Percentiles rank a stretch among this genome's conserved stretches.
phyloP scores from a whole-genome alignment of 2,797 vertebrate species.

The Melanotaenia maccullochi region DNA sequence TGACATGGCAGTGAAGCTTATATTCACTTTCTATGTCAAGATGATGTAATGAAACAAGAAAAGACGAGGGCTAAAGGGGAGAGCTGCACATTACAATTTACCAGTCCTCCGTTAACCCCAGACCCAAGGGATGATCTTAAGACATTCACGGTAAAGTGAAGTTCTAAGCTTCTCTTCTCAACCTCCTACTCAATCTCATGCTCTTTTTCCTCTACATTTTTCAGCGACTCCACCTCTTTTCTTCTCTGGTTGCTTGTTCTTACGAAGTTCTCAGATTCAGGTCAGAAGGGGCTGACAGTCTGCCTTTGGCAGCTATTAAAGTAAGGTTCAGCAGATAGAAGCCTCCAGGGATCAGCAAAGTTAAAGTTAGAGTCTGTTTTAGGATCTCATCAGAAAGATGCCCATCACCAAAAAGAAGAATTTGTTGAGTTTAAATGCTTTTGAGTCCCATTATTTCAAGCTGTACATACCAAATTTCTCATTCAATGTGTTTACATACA shows the following conservation, averaged over 20 bases:
- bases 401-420: conserved; percentile 49
- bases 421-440: conserved; percentile 54
- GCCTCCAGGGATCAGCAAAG: conserved; percentile 66
- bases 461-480: conserved; percentile 58
- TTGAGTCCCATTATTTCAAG: conserved; percentile 46
- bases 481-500: conserved; percentile 16
- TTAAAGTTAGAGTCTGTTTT: conserved; percentile 48
- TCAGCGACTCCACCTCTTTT: conserved; percentile 37
- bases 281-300: conserved; percentile 72
- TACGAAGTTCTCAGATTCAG: conserved; percentile 67
- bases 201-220: conserved; percentile 50
- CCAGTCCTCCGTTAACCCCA: conserved; percentile 55
- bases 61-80: conserved; percentile 51
- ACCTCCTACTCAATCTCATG: conserved; percentile 10
- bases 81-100: conserved; percentile 51
- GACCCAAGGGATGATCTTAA: conserved; percentile 63
- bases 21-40: conserved; percentile 55
- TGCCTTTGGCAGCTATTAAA: conserved; percentile 79
- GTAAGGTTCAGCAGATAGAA: conserved; percentile 71
- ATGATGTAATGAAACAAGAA: conserved; percentile 65
- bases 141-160: conserved; percentile 55
- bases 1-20: conserved; percentile 43
- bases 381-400: conserved; percentile 58
- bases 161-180: conserved; percentile 46
- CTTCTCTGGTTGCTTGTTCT: conserved; percentile 43